These are phyloP conservation scores for Willowsia nigromaculata DNA, from an alignment of 2,888 invertebrate genomes.

Conservation along the genomic window DNA sequence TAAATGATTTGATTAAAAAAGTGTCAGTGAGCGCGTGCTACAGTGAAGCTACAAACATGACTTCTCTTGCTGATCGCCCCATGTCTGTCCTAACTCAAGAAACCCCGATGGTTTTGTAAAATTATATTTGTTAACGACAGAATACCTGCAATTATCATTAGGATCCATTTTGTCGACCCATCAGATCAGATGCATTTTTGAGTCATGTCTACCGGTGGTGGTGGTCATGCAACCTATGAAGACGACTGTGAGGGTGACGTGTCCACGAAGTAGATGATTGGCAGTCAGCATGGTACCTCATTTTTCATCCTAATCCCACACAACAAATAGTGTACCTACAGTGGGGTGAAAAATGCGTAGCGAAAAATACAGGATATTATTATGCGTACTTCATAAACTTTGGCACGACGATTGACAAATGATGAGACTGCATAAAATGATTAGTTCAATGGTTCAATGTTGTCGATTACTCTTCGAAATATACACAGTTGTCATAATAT, in stretches of 20 bases:
- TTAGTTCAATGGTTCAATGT: not conserved
- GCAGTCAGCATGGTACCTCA: conserved; percentile 29
- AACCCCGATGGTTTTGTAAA: not conserved
- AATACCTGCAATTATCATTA: conserved; percentile 47
- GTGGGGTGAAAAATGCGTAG: conserved; percentile 9
- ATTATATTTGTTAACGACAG: not conserved
- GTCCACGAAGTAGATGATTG: conserved; percentile 26
- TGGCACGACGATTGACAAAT: not conserved
- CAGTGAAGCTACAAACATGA: not conserved
- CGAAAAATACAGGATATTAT: not conserved
- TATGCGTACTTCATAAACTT: not conserved
- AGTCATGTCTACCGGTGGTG: not conserved
- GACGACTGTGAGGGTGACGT: not conserved
- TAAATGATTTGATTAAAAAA: conserved; percentile 6
- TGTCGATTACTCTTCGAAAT: not conserved
- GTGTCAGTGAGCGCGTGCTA: not conserved
- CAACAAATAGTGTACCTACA: not conserved
- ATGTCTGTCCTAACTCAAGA: not conserved
- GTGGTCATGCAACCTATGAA: not conserved
- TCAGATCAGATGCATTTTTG: conserved; percentile 19
- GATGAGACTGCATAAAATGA: not conserved
- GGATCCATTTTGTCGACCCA: conserved; percentile 24
- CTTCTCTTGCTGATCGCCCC: not conserved
- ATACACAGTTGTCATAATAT: not conserved
- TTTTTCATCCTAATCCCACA: not conserved